Base-by-base conservation (phyloP, 2,888 invertebrate species). In the Drosophila putrida region DNA sequence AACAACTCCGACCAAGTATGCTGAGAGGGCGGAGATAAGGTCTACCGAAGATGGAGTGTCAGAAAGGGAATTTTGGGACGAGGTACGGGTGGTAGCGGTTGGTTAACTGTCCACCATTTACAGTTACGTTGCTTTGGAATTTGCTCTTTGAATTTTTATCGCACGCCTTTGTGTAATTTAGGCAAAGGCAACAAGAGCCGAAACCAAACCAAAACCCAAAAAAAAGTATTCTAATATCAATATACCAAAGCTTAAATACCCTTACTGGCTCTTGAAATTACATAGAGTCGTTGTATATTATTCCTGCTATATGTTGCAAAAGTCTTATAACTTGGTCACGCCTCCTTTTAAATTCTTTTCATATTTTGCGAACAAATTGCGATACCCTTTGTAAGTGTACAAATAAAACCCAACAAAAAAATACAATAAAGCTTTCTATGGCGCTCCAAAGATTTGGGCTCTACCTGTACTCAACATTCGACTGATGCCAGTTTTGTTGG, bases 71-170 rank as follows among this genome's bases (percentile, higher is more conserved):
- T 20, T 39, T 3, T 8, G 13, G n/a, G 35, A 11, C 33, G 25
- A n/a, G 33, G 33, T 13, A 43, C 58, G 58, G 57, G 49, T 62
- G 49, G 61, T 41, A 81, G 79, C 61, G 84, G 76, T 81, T 84
- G 82, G 79, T 87, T 87, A 84, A 82, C 88, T 84, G 82, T 67
- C 75, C 75, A 70, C 66, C 86, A 61, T 80, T 82, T 66, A 72
- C 79, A 72, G 71, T 78, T 84, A 53, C 63, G 49, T 66, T 57
- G 59, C 49, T 60, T 62, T 65, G 61, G 46, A 43, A 65, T 68
- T 68, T 78, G 72, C 59, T 62, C 64, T 71, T 79, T 71, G 71
- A 62, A 75, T 71, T 77, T 77, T 62, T 74, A 79, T 80, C 77
- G 60, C 67, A 64, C 64, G 62, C 76, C 63, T 59, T 63, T 73